Percentiles rank a stretch among this genome's conserved stretches.
Conservation (phyloP, 2,888 invertebrate genomes). For the Cosmia trapezina region DNA sequence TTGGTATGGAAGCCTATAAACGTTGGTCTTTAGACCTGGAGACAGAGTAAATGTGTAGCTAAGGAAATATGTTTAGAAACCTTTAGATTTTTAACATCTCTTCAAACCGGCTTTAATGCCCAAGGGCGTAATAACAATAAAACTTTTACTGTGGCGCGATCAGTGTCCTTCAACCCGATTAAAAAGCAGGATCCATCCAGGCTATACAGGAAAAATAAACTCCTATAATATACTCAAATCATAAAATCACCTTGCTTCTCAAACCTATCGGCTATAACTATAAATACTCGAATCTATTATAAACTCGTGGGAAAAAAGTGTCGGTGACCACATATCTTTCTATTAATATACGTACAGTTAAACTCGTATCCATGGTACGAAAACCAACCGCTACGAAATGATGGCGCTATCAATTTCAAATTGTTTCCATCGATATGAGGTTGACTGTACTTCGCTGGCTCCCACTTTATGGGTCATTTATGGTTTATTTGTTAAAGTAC, state of each 20-base stretch:
- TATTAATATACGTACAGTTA: background rate
- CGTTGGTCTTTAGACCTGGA: background rate
- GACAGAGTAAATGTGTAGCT: background rate
- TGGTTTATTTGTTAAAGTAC: background rate
- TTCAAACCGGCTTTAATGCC: background rate
- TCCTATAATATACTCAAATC: too few species aligned
- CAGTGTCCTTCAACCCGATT: too few species aligned
- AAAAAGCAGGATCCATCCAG: background rate
- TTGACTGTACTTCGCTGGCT: background rate
- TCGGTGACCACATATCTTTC: background rate
- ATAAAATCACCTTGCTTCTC: background rate
- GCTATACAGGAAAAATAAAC: background rate
- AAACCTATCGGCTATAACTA: background rate
- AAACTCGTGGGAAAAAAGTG: background rate
- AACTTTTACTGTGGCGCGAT: too few species aligned
- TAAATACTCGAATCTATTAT: conserved; percentile 9
- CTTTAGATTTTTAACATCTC: background rate
- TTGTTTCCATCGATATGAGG: background rate
- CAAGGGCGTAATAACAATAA: too few species aligned
- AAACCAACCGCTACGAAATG: background rate
- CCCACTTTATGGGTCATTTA: background rate
- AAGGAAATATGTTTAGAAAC: background rate
- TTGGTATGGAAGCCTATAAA: too few species aligned
- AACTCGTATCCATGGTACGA: background rate
- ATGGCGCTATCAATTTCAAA: background rate